Base-by-base conservation (phyloP, 64 coral and sea anemone species). In the Stichodactyla helianthus region DNA sequence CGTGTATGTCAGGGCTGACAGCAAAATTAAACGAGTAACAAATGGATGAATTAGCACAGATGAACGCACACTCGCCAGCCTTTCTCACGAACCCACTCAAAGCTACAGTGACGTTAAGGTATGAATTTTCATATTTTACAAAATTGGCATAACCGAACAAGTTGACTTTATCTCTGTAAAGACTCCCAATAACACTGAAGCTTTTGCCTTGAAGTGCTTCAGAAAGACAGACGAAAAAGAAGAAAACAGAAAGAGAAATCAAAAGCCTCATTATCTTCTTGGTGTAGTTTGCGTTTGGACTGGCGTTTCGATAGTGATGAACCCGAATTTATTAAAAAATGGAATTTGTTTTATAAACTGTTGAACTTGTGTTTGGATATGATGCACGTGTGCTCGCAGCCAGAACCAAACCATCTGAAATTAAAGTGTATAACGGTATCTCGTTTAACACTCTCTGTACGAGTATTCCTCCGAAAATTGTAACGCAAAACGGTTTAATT, bases 1-100 rank as follows among this genome's bases (percentile, higher is more conserved):
- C 86, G 50, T 60, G 55, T 15, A 28, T 20, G 50, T 88, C 86
- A 50, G 86, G 51, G 1, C 16, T 88, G 53, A 79, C 59, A n/a
- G 86, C 86, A 50, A 79, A 79, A 50, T 88, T 88, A 57, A 88
- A 88, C 27, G 86, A 88, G 59, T 80, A 59, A 79, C 86, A 27
- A 2, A 57, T 23, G 22, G 77, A 62, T 6, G 27, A 26, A 16
- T 16, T 60, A 71, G 77, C 58, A 14, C 86, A 88, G 10, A 59
- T 59, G 2, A 80, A 10, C 7, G 25, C 86, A 88, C 86, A 88
- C 22, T 61, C 18, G 0, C 59, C 53, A 15, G 57, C 35, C 74
- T 55, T 57, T 19, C 59, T 28, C 2, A 88, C 86, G 27, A 79
- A 88, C 18, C 78, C 18, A 2, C n/a, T 81, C 15, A 81, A 81